Base-by-base conservation (phyloP, 37 sponge, comb jelly and placozoan genomes). In the Agelas oroides region DNA sequence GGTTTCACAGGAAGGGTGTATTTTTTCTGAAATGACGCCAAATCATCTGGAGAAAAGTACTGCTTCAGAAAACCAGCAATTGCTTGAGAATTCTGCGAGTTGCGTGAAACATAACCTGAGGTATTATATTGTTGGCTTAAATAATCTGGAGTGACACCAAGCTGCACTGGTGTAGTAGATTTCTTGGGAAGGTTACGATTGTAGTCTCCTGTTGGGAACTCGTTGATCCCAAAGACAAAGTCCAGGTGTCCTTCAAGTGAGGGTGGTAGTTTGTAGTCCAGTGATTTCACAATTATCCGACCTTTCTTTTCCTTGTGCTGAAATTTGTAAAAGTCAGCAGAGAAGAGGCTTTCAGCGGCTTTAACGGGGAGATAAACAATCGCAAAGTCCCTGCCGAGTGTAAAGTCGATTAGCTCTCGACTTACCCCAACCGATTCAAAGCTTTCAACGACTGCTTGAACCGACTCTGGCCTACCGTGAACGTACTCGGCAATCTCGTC, bases 41-140 rank as follows among this genome's bases (percentile, higher is more conserved):
- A 86, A 67, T 98, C 98, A 18, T 20, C 25, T 0, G 94, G 88
- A 70, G 82, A 82, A 74, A 84, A 95, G 74, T 93, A 93, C 75
- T 98, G 92, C 60, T 86, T 83, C 39, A 95, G 84, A 59, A 98
- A 98, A 55, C 83, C 85, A 35, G 96, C 98, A 34, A 94, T 84
- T 18, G 96, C 96, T 53, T 97, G 97, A 1, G 90, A 86, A 75
- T 94, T 97, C 3, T 74, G 60, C 24, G 87, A n/a, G 63, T 69
- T 92, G 0, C 70, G 56, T 18, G 90, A 70, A 1, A 32, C 69
- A 60, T 96, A 92, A 19, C 61, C 79, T 18, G 84, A 71, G 21
- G 86, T 91, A 70, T 94, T 96, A 87, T 97, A 97, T 61, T 66
- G 77, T 58, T 73, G 84, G 52, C 75, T 74, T 21, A 97, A 79